Evolutionary conservation across 2,113 vertebrate genomes (phyloP).

Genomic region (Myotis davidii): DNA sequence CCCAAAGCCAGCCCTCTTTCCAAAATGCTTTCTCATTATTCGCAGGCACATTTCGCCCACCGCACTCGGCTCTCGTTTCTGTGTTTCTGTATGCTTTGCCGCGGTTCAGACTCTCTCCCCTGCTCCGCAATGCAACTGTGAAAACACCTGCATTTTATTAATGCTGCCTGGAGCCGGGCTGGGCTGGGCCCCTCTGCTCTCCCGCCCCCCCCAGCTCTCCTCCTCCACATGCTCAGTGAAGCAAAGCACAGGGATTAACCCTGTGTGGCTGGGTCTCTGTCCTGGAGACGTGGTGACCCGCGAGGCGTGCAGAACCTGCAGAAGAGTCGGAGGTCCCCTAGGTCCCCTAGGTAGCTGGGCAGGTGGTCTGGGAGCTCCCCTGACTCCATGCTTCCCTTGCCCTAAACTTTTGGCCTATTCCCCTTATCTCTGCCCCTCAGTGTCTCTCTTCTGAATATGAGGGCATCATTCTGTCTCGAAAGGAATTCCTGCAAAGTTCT

Average conservation of each 20-base stretch:
- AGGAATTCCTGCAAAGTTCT: not conserved
- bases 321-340: not conserved
- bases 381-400: not conserved
- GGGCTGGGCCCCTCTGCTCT: constrained; percentile 64
- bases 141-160: constrained; percentile 88
- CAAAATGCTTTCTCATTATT: constrained; percentile 81
- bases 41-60: constrained; percentile 65
- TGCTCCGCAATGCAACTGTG: constrained; percentile 73
- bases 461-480: not conserved
- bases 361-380: not conserved
- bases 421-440: not conserved
- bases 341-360: too few relatives aligned
- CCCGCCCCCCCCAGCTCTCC: not conserved
- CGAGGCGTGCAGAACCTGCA: accelerated
- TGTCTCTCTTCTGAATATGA: not conserved
- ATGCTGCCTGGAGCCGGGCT: constrained; percentile 69
- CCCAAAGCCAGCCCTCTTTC: constrained; percentile 70
- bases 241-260: constrained; percentile 78
- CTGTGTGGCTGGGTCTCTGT: constrained; percentile 75
- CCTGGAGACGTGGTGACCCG: not conserved
- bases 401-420: not conserved
- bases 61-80: constrained; percentile 71
- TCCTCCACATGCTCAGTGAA: constrained; percentile 67
- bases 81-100: constrained; percentile 74
- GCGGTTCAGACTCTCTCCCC: constrained; percentile 27